A percentile compares a stretch with the other conserved stretches of the same genome.
phyloP scores from a whole-genome alignment of 1,140 invertebrate species.

The Papilio polytes region DNA sequence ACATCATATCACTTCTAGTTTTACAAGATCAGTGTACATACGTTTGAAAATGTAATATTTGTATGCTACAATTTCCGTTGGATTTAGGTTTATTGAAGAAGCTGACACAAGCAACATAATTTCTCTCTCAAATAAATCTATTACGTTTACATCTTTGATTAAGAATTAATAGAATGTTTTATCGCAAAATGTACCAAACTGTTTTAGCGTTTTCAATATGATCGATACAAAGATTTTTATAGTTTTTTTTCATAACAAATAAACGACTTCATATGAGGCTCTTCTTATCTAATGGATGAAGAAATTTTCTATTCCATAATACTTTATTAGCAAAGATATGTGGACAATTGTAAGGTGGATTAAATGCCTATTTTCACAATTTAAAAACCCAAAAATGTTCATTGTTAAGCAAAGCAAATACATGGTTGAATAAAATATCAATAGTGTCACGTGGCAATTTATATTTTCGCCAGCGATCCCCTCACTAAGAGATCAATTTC shows the following conservation, averaged over 20 bases:
- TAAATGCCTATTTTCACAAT: neutral
- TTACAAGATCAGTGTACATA: slow-evolving; percentile 2
- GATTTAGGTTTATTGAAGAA: slow-evolving; percentile 21
- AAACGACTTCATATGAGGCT: too few relatives aligned
- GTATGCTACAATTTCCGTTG: slow-evolving; percentile 26
- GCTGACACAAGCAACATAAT: slow-evolving; percentile 6
- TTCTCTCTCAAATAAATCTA: neutral
- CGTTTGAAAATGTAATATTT: slow-evolving; percentile 28
- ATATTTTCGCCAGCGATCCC: slow-evolving; percentile 72
- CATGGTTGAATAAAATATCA: slow-evolving; percentile 59
- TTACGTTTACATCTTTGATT: neutral
- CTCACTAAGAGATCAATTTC: slow-evolving; percentile 82
- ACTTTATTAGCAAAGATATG: too few relatives aligned
- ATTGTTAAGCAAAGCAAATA: slow-evolving; percentile 42
- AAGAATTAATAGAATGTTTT: neutral
- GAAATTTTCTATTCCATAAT: too few relatives aligned
- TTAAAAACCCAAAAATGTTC: slow-evolving; percentile 33
- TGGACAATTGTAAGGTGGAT: too few relatives aligned
- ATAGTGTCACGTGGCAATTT: slow-evolving; percentile 75
- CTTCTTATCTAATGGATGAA: too few relatives aligned
- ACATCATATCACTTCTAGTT: neutral
- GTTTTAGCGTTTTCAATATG: too few relatives aligned
- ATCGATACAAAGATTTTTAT: too few relatives aligned
- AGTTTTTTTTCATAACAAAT: too few relatives aligned
- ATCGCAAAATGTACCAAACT: neutral